Base-by-base conservation (phyloP, 2,113 vertebrate genomes). In the Excalfactoria chinensis region DNA sequence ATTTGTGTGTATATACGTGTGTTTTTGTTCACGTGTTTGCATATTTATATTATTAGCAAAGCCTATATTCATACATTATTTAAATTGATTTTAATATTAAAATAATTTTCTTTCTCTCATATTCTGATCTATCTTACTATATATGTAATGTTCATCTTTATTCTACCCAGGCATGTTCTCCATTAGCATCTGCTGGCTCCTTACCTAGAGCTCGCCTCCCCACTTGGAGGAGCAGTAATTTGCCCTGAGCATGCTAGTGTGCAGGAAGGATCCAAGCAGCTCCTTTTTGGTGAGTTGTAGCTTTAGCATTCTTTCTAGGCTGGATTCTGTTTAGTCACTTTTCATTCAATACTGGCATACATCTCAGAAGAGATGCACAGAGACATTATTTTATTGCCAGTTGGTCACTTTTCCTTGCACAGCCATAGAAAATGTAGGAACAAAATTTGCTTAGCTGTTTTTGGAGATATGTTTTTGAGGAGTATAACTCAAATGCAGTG, bases 391-490 rank as follows among this genome's bases (percentile, higher is more conserved):
- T 71, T 78, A 63, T 80, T 94, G 22, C 7, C 44, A 34, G 10
- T 53, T 72, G 6, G 23, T 69, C 74, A 76, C 48, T 82, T 93
- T 78, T 84, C 56, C 43, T 72, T 69, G 26, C 62, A 76, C n/a
- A 87, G 68, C 59, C 32, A 30, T 86, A 86, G 51, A 86, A 64
- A 67, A 16, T 53, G 14, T 32, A 55, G 49, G 56, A 93, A 69
- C 22, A 74, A 88, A 93, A 83, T 74, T 51, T 58, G 20, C 56
- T 88, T 74, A 23, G 60, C 43, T 68, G 34, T 76, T 94, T 91
- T 83, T 58, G 43, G 28, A 48, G 75, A 68, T 64, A 63, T 0
- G 18, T 71, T 86, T 93, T 88, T 76, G 13, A 81, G 43, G 9
- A 64, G 4, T 70, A 5, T n/a, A 74, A 62, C 67, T 84, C 8